Evolutionary conservation across 2,797 vertebrate species (phyloP), one percentile per base, ranked within the genome.

Genomic region (Harpagifer antarcticus): DNA sequence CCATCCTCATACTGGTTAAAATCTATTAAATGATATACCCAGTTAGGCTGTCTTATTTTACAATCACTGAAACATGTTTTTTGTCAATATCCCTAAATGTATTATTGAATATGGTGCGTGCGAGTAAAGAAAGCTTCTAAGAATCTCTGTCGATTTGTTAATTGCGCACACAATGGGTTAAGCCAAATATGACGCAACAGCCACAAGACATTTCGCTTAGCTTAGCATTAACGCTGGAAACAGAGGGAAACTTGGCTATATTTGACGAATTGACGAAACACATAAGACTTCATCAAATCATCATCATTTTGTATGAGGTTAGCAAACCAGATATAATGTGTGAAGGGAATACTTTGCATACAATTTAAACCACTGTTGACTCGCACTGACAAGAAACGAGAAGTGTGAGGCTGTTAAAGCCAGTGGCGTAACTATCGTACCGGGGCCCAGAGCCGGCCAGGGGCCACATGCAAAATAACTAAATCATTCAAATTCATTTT

Each of bases 91-190:
- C 23, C 27, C 7, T 56, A 3, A 72, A 23, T 47, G 16, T 64
- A 13, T 55, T 19, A 84, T 76, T 64, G 82, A 82, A 77, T 11
- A 19, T 42, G 0, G 71, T 15, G 7, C n/a, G 71, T 15, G 7
- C n/a, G 9, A 72, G 4, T 54, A 17, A 75, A 69, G 17, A 63
- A 5, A 55, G 3, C n/a, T 14, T 14, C 37, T 1, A n/a, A 8
- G 8, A 73, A 13, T 48, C 75, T 15, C 8, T 62, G 43, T 68
- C 43, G 56, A 11, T 4, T 14, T 2, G 68, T 49, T 31, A 55
- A 23, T 31, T 44, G 17, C 1, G 48, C 14, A 62, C 63, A 3
- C 61, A 61, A 63, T 49, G 10, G 43, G 17, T 10, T 37, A 16
- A 3, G 4, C 4, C 17, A 23, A 55, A 56, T 17, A 10, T 45